Evolutionary conservation across 2,888 invertebrate genomes (phyloP), one percentile per base, ranked within the genome.

Genomic region (Scaeva pyrastri): DNA sequence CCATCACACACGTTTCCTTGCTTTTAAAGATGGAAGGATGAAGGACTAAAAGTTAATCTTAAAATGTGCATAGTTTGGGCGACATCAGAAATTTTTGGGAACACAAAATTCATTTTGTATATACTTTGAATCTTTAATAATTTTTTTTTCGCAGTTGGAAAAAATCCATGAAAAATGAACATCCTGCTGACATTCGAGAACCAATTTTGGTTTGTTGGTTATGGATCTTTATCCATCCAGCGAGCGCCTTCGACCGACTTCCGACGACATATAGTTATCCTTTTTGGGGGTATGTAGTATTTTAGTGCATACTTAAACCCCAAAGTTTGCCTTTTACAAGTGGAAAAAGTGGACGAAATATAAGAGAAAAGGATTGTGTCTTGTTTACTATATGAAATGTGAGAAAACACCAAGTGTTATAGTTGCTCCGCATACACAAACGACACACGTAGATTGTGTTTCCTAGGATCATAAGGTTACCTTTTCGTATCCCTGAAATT

Each of bases 301-400:
- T 74, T 55, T 55, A 73, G 81, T 78, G 81, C 74, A 86, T 78
- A n/a, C n/a, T n/a, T n/a, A 71, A 70, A 86, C 86, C 82, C 66
- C 70, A 55, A 86, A 86, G 86, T 86, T 86, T 86, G 74, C 58
- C 43, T 70, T 80, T 74, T 70, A 45, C 73, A 36, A 41, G 52
- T 10, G 6, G 6, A 26, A 19, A 16, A 60, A 36, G n/a, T 23
- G 26, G 19, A 50, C 19, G 21, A 68, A 23, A 36, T 62, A 23
- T 23, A 50, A 58, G 56, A 72, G 72, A 70, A 62, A n/a, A 7
- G 68, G 50, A 56, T 73, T 62, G 39, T 60, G 50, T 58, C 62
- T 72, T 43, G 66, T 60, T 68, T 74, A 16, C 48, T 41, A 50
- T 72, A 52, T 52, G 55, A 39, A 55, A 73, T 83, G 71, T 79